These are phyloP conservation scores for Dicranocentrus wangi DNA, from an alignment of 2,888 invertebrate species.

Conservation along the genomic window DNA sequence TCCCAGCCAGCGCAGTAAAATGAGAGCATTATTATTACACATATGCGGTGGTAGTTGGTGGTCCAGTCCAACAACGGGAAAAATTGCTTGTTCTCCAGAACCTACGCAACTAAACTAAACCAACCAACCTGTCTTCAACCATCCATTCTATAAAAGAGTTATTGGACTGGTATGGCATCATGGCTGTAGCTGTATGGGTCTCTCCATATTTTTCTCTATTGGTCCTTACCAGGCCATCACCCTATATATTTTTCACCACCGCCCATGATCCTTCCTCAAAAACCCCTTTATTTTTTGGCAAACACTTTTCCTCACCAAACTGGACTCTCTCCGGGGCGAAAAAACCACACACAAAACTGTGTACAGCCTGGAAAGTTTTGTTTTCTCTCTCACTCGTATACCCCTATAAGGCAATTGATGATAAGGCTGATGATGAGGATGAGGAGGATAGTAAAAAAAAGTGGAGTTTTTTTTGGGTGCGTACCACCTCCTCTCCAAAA, in stretches of 20 bases:
- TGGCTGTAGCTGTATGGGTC: slow-evolving; percentile 32
- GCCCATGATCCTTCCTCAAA: slow-evolving; percentile 55
- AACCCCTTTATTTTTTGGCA: slow-evolving; percentile 57
- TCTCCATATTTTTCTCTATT: slow-evolving; percentile 44
- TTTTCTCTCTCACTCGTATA: slow-evolving; percentile 13
- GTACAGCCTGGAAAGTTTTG: too few species aligned
- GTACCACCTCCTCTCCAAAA: neutral
- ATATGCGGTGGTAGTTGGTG: slow-evolving; percentile 7
- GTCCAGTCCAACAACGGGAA: slow-evolving; percentile 29
- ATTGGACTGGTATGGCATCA: slow-evolving; percentile 20
- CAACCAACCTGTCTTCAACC: slow-evolving; percentile 18
- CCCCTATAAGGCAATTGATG: slow-evolving; percentile 29
- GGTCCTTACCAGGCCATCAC: slow-evolving; percentile 18
- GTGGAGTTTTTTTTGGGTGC: too few species aligned
- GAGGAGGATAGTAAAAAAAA: slow-evolving; percentile 5
- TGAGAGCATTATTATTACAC: slow-evolving; percentile 23
- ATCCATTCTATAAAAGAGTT: too few species aligned
- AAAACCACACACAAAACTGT: too few species aligned
- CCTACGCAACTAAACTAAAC: too few species aligned
- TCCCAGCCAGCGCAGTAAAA: slow-evolving; percentile 43
- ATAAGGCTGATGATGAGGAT: slow-evolving; percentile 42
- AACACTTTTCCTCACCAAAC: slow-evolving; percentile 43
- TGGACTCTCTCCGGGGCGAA: too few species aligned
- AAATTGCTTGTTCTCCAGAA: slow-evolving; percentile 18
- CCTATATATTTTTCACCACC: too few species aligned